These are phyloP conservation scores for Ascidia mentula DNA, from an alignment of 23 tunicate genomes.

Conservation along the genomic window DNA sequence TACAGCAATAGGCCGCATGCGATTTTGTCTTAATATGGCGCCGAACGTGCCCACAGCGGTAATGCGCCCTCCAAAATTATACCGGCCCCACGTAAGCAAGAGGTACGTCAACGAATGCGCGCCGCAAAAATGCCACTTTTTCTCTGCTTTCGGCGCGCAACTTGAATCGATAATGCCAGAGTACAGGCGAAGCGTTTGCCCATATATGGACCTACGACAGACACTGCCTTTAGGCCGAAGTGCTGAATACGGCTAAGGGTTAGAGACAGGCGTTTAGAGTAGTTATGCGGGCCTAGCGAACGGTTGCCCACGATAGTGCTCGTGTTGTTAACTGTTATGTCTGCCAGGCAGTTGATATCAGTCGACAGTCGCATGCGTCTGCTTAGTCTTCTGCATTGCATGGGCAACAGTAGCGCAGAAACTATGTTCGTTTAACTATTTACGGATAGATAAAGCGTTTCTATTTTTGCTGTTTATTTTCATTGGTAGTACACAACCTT, in stretches of 20 bases:
- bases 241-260: background rate
- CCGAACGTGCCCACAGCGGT: background rate
- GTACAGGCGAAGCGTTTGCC: background rate
- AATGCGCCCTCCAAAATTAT: background rate
- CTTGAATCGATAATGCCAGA: background rate
- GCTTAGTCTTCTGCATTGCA: no score
- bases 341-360: no score
- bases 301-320: no score
- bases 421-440: no score
- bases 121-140: constrained; percentile 1
- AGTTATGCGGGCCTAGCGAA: no score
- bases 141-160: background rate
- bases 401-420: no score
- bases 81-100: background rate
- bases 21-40: constrained; percentile 4
- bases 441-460: no score
- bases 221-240: background rate
- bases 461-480: no score
- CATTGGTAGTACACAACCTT: no score
- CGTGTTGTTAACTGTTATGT: no score
- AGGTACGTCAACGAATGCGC: background rate
- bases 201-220: background rate
- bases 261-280: background rate
- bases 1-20: no score
- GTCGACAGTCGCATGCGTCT: no score